Evolutionary conservation across 2,797 vertebrate genomes (phyloP), one percentile per base, ranked within the genome.

Genomic region (Lithobates pipiens): DNA sequence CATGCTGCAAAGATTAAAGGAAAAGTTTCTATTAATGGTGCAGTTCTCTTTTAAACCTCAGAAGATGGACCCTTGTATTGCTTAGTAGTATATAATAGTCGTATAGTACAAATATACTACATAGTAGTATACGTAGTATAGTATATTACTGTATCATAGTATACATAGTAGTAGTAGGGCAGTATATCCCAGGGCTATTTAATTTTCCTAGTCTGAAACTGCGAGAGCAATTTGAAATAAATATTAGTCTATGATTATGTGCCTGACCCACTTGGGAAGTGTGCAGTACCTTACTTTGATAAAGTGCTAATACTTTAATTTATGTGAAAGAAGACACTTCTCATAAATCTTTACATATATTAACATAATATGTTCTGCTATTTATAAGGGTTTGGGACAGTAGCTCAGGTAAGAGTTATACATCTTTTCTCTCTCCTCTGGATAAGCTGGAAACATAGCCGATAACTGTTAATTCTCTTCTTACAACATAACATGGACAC

Each of bases 281-380:
- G n/a, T 74, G 42, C 36, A 74, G 42, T 74, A 44, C 72, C 39
- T 16, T 74, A 50, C 72, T 50, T 46, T 74, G 42, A 74, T 46
- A 39, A 74, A 74, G 42, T 18, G 42, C 16, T 74, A 74, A 74
- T 74, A 50, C 16, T 25, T n/a, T 74, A 74, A 74, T 74, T 46
- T 74, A 74, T n/a, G 42, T 74, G 39, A 74, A 74, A 74, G 13
- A 15, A 74, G 23, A 74, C 42, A 74, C n/a, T 74, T 74, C 72
- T 46, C 72, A 74, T 74, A 74, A 74, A 74, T 74, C 72, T 74
- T 46, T 74, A 46, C 23, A 29, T 46, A 74, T 46, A 74, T 74
- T 50, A 74, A 25, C 42, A 50, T 74, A 25, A 27, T 73, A 21
- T 46, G 42, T 74, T n/a, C n/a, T 3, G 23, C n/a, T 46, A 44